A percentile compares a stretch with the other conserved stretches of the same genome.
phyloP scores from a whole-genome alignment of 2,113 vertebrate species.

The Azemiops feae region DNA sequence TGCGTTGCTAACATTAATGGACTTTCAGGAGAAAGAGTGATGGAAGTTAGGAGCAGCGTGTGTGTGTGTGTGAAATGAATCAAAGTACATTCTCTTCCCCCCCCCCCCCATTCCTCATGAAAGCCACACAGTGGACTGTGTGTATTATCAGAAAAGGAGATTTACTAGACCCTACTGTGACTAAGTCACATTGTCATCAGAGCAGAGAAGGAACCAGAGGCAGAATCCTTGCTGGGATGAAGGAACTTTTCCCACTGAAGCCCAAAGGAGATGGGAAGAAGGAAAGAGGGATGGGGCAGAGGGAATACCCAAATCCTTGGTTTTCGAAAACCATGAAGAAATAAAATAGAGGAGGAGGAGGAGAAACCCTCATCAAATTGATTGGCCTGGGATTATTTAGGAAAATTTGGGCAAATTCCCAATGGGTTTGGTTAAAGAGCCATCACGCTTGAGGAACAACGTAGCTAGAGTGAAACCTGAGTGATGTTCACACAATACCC shows the following conservation, averaged over 20 bases:
- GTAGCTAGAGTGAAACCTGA: slow-evolving; percentile 16
- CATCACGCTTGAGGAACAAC: background rate
- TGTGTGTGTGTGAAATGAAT: slow-evolving; percentile 18
- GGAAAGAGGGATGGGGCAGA: background rate
- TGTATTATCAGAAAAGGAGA: slow-evolving; percentile 59
- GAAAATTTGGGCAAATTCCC: background rate
- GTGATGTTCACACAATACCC: background rate
- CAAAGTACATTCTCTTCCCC: slow-evolving; percentile 30
- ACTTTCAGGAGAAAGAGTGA: background rate
- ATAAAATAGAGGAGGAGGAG: slow-evolving; percentile 38
- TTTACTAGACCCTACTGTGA: slow-evolving; percentile 60
- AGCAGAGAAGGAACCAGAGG: slow-evolving; percentile 60
- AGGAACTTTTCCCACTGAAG: slow-evolving; percentile 64
- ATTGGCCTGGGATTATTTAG: slow-evolving; percentile 41
- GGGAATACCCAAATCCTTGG: slow-evolving; percentile 11
- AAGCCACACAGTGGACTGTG: slow-evolving; percentile 22
- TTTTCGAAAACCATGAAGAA: slow-evolving; percentile 49
- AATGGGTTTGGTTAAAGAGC: slow-evolving; percentile 42
- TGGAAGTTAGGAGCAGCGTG: background rate
- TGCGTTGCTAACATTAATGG: background rate
- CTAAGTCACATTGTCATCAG: slow-evolving; percentile 66
- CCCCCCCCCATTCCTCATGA: slow-evolving; percentile 11
- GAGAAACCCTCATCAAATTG: slow-evolving; percentile 28
- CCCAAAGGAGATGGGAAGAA: slow-evolving; percentile 46
- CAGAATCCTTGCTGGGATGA: slow-evolving; percentile 63